Evolutionary conservation across 2,113 vertebrate genomes (phyloP), one percentile per base, ranked within the genome.

Genomic region (Vimba vimba): DNA sequence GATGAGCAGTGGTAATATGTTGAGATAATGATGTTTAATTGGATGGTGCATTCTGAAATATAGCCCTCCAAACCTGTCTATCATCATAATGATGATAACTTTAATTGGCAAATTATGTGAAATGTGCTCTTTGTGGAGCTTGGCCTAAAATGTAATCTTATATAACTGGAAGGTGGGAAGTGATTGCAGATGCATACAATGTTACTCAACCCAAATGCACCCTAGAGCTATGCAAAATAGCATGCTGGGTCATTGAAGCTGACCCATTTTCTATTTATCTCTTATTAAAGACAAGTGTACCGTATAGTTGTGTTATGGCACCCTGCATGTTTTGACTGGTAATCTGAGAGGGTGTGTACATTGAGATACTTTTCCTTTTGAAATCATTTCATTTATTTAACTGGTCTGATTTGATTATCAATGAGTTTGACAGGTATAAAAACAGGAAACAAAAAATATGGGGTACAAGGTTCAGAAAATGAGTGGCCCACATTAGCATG

Each of bases 11-110:
- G 4, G 57, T 80, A 80, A 64, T 64, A 64, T 64, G 59, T 64
- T 27, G 39, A 64, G 39, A 66, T 80, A 66, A 47, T 64, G 39
- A 47, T 30, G 25, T 80, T 64, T 80, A 80, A 64, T 66, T 80
- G 25, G 59, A 80, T 47, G 79, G 59, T 66, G 79, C 39, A 55
- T 8, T 79, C 57, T 79, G 7, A 79, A 45, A 43, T 36, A 79
- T 39, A 47, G 59, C 39, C 77, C 9, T 79, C 52, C 11, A 43
- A n/a, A 43, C 36, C 68, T 17, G 43, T 50, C 64, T 69, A 47
- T 69, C 64, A 82, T 7, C 43, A 50, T 82, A 82, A 82, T 68
- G 43, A 50, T 50, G 19, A 68, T 52, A 36, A 36, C 10, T 12
- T 66, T 45, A 81, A 66, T 50, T 47, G 2, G 10, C 13, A 50